Evolutionary conservation across 1,140 invertebrate genomes (phyloP).

Genomic region (Apolygus lucorum): DNA sequence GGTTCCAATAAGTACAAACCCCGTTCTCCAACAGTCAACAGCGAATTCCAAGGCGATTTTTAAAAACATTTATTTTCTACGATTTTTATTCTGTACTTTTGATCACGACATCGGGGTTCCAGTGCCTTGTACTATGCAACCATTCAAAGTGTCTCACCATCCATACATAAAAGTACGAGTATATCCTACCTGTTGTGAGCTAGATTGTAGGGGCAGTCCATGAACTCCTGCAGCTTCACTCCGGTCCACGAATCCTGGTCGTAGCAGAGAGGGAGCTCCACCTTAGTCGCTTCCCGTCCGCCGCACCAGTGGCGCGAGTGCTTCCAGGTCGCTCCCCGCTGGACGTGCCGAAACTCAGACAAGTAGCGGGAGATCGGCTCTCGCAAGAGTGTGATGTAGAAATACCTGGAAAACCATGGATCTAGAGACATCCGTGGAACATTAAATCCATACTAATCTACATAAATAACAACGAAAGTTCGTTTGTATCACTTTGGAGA

Average conservation of each 20-base stretch:
- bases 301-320: constrained; percentile 76
- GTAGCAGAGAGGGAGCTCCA: constrained; percentile 72
- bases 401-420: constrained; percentile 54
- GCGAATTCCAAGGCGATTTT: too few species aligned
- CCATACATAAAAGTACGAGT: too few species aligned
- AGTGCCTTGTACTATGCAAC: too few species aligned
- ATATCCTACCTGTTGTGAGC: constrained; percentile 67
- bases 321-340: constrained; percentile 94
- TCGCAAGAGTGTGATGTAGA: constrained; percentile 90
- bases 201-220: constrained; percentile 82
- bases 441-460: too few species aligned
- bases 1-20: too few species aligned
- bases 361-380: constrained; percentile 85
- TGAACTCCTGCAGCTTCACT: constrained; percentile 73
- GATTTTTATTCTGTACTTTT: too few species aligned
- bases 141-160: too few species aligned
- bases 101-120: too few species aligned
- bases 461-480: too few species aligned
- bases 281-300: constrained; percentile 64
- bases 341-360: constrained; percentile 91
- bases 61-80: too few species aligned
- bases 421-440: neutral
- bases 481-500: too few species aligned
- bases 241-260: constrained; percentile 54
- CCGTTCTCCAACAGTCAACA: too few species aligned